Percentiles rank a stretch among this genome's conserved stretches.
Conservation (phyloP, 2,888 invertebrate species). For the Polydrusus tereticollis region DNA sequence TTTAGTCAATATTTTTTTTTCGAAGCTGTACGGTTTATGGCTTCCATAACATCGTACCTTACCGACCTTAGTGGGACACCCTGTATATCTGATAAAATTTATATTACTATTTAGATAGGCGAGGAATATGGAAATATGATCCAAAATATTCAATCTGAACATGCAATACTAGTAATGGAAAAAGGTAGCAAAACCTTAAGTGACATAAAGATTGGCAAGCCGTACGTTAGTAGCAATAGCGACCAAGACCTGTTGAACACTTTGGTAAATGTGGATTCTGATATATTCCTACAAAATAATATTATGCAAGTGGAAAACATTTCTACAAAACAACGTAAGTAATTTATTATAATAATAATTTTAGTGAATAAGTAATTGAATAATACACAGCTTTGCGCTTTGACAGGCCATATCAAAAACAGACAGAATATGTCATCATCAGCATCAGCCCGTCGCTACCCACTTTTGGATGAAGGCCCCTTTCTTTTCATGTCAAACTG, state of each 20-base stretch:
- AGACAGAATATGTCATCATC: no score
- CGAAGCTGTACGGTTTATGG: no score
- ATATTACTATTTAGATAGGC: background rate
- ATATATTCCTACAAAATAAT: constrained; percentile 51
- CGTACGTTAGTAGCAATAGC: no score
- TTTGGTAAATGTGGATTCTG: constrained; percentile 40
- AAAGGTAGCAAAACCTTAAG: constrained; percentile 26
- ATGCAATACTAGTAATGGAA: background rate
- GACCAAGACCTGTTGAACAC: constrained; percentile 12
- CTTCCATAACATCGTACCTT: no score
- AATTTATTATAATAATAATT: background rate
- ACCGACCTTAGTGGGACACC: background rate
- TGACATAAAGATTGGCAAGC: background rate
- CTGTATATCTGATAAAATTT: background rate
- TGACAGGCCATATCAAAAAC: no score
- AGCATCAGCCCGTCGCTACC: no score
- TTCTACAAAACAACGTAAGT: constrained; percentile 55
- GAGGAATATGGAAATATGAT: constrained; percentile 7
- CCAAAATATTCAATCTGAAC: constrained; percentile 9
- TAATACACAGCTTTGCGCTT: no score
- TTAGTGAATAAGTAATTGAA: background rate
- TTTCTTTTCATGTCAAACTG: no score
- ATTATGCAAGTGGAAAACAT: constrained; percentile 52
- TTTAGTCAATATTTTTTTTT: no score
- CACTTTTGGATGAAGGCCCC: no score